Evolutionary conservation across 2,113 vertebrate genomes (phyloP).

Genomic region (Dromiciops gliroides): DNA sequence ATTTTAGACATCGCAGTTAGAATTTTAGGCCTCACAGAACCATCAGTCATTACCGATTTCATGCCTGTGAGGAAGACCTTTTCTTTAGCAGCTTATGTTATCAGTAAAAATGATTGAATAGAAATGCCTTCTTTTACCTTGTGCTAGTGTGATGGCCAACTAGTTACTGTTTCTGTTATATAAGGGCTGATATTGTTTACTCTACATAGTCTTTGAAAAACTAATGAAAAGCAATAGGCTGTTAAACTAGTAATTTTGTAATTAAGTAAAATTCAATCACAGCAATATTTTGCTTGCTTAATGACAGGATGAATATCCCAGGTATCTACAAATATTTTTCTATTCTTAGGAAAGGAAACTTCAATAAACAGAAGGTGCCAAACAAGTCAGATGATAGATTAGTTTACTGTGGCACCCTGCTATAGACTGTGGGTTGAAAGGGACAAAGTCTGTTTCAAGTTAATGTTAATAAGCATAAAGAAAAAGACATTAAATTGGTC

Average conservation of each 20-base stretch:
- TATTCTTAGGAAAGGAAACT: slow-evolving; percentile 12
- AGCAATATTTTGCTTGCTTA: background rate
- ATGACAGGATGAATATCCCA: background rate
- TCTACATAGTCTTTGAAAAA: background rate
- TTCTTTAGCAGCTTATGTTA: background rate
- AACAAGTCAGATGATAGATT: background rate
- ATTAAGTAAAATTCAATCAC: background rate
- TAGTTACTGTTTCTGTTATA: background rate
- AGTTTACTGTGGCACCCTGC: background rate
- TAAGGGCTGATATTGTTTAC: background rate
- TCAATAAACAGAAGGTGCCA: slow-evolving; percentile 21
- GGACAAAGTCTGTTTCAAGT: background rate
- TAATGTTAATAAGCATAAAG: background rate
- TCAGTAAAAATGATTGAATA: background rate
- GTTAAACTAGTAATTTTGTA: slow-evolving; percentile 21
- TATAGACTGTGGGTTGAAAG: background rate
- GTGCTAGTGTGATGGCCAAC: background rate
- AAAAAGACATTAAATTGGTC: background rate
- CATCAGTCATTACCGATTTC: background rate
- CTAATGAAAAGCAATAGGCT: background rate
- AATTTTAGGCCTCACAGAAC: no score
- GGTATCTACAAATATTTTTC: background rate
- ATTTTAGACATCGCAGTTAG: no score
- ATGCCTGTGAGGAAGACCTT: background rate
- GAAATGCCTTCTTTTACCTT: background rate